Base-by-base conservation (phyloP, 2,888 invertebrate genomes). In the Megalurothrips usitatus region DNA sequence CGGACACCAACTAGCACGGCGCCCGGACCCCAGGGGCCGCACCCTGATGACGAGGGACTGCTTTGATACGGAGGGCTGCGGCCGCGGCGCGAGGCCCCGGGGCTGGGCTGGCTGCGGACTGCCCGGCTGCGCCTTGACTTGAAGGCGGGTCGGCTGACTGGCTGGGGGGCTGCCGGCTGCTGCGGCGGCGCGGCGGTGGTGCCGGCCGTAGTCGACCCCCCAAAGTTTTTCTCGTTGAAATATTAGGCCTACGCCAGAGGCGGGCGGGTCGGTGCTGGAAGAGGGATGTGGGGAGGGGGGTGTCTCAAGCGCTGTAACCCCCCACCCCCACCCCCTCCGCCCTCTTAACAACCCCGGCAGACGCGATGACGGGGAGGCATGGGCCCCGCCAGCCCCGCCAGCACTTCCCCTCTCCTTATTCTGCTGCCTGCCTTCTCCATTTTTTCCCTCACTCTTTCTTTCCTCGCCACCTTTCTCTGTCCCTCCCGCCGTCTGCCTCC, bases 211-310 rank as follows among this genome's bases (percentile, higher is more conserved):
- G 58, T 6, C 9, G 68, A 26, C 68, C 68, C 12, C 6, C 23
- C 26, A 75, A 75, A 75, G 68, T 75, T 75, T 75, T 75, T 75
- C 68, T 75, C 26, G 68, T 26, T 75, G 68, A 75, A 75, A 75
- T 75, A 75, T 75, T 75, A 75, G 68, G n/a, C 68, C 26, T n/a
- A 23, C 68, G 68, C 68, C 26, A 10, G 68, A 26, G 68, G 68
- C 26, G 26, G 58, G 58, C 8, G 52, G 52, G 52, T 12, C 52
- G 52, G 3, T 2, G 52, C 2, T 17, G 58, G 58, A n/a, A 17
- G 58, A 43, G 58, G 68, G 68, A 26, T 26, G 58, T 12, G 26
- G 68, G 68, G 68, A 12, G 2, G 68, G 34, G 68, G 68, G n/a
- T 75, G 68, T 75, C 68, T 75, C 68, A 75, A 75, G 68, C 68